Base-by-base conservation (phyloP, 2,797 vertebrate genomes). In the Pseudomugil tenellus region DNA sequence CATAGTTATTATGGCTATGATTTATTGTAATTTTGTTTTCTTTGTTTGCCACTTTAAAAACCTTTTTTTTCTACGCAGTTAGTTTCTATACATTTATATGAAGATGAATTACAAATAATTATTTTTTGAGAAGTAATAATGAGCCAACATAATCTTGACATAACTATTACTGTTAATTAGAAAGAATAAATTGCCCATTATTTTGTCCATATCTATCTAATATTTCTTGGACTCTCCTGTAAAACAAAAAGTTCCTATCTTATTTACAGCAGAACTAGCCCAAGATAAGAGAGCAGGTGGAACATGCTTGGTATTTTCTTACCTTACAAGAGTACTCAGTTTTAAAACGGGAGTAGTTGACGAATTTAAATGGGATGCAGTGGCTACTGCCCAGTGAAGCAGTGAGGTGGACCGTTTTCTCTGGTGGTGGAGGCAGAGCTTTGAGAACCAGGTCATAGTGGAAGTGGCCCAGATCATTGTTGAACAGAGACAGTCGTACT, bases 301-400 rank as follows among this genome's bases (percentile, higher is more conserved):
- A 21, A 3, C 9, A 13, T 6, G 17, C 19, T 13, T 58, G 31
- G 9, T 26, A 17, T 29, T 10, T 31, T 41, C 26, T 60, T 28
- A 97, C 97, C 93, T 93, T 95, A 83, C 95, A 94, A 17, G 57
- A 63, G 74, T 95, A 97, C 9, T 96, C 94, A 0, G 93, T 85
- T 90, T 90, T 95, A 83, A 81, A 79, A 0, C 82, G 91, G n/a
- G 93, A 93, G 2, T 93, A 96, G 86, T 94, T 97, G 58, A 65
- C 90, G 75, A 98, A 95, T 71, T 92, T 96, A 58, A 94, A 88
- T 1, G 64, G 61, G 74, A 91, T 19, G 4, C 60, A 85, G 63
- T 96, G 93, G 69, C 80, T 94, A 55, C 90, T 92, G 70, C 96
- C 96, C 63, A 98, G 91, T 0, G 69, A 74, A 2, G 94, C 68